phyloP scores from a whole-genome alignment of 2,113 vertebrate genomes.

The Platycercus adscitus region DNA sequence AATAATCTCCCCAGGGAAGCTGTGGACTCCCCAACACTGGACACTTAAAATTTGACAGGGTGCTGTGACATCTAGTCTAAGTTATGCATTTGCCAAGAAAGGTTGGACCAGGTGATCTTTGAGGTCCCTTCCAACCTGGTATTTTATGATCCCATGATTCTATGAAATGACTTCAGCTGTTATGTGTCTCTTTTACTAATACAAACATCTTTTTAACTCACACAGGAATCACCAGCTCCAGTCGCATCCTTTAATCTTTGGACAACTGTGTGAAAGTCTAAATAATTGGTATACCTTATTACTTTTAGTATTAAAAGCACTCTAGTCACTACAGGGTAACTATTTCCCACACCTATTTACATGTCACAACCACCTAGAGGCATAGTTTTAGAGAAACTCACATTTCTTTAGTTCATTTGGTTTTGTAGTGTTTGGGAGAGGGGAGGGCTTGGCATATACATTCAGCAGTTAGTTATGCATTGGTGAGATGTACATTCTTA shows the following conservation, averaged over 20 bases:
- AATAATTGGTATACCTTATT: neutral
- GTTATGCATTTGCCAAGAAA: neutral
- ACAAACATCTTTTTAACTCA: neutral
- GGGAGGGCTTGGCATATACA: accelerated
- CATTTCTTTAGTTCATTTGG: neutral
- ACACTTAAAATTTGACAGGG: neutral
- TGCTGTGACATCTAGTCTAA: neutral
- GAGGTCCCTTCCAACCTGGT: neutral
- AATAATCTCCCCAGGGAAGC: neutral
- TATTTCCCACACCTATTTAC: neutral
- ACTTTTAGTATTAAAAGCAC: neutral
- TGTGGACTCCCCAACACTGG: neutral
- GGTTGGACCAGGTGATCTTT: neutral
- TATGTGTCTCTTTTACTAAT: neutral
- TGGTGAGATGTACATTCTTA: neutral
- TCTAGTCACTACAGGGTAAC: neutral
- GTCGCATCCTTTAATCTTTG: neutral
- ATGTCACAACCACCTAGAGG: neutral
- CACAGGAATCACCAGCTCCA: neutral
- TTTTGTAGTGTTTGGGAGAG: accelerated
- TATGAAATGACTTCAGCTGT: neutral
- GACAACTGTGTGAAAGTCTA: neutral
- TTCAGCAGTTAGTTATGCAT: neutral
- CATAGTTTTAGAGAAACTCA: neutral
- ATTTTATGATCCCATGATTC: neutral